Base-by-base conservation (phyloP, 2,888 invertebrate genomes). In the Drosophila anomelani region DNA sequence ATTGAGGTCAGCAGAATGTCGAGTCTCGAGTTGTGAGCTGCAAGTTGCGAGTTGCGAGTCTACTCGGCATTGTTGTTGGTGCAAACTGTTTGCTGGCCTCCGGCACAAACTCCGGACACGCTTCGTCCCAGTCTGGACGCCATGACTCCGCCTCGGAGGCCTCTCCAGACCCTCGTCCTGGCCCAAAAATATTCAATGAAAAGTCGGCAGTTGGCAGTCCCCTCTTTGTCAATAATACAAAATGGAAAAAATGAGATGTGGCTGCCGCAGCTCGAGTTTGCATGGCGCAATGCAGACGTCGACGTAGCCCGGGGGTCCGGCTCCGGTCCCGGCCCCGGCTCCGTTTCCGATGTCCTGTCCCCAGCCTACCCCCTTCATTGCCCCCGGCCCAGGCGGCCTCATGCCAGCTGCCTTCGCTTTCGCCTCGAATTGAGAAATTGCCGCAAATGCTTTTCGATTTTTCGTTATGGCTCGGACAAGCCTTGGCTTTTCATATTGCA, bases 361-460 rank as follows among this genome's bases (percentile, higher is more conserved):
- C 26, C 15, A 5, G 38, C 39, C 13, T 36, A 15, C 20, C 29
- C 20, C 49, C 6, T 23, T 41, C 26, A 20, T 17, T 23, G 20
- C 57, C 36, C 46, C 47, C 47, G 41, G 51, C 47, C 55, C 49
- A 26, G 4, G 23, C 32, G 10, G 29, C 46, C 60, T 15, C 55
- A 46, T 54, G 53, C 56, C 46, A 38, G 47, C 51, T 44, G 68
- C 61, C 59, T 72, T 54, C 64, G 77, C 49, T 57, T 72, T 51
- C 70, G 77, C 57, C 62, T 54, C 64, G 79, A 66, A 85, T 83
- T 83, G 85, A 73, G 78, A 81, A 80, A 81, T 84, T 84, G 86
- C 76, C 78, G 80, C 76, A 83, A 83, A 86, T 86, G 78, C 86
- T 78, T 84, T 86, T 86, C 83, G 84, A 86, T 84, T 81, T 84